Base-by-base conservation (phyloP, 2,888 invertebrate genomes). In the Onchidella celtica region DNA sequence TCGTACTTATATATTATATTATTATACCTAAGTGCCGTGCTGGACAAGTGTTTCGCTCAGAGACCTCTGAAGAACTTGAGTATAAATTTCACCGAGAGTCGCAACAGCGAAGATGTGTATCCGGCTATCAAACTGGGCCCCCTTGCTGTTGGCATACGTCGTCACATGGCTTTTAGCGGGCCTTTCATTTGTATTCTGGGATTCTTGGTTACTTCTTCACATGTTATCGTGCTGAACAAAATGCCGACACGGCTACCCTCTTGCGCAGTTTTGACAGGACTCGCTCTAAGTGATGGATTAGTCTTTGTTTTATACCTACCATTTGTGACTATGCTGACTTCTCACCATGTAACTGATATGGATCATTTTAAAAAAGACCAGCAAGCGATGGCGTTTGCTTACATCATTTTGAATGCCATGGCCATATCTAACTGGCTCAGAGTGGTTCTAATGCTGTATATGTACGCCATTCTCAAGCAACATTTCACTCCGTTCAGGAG, bases 391-490 rank as follows among this genome's bases (percentile, higher is more conserved):
- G 96, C 97, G 89, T 98, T 98, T 93, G 97, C 97, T 40, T 96
- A 97, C 89, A 97, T 97, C 92, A 96, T 97, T 57, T 97, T 98
- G 93, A 95, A 96, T 73, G 95, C 96, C 84, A 97, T 97, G 93
- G 98, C 98, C 2, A 97, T 98, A 86, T 97, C 98, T 3, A 98
- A 98, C 87, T 98, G 97, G 96, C 94, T 99, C 87, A 98, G 98
- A 0, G 96, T 99, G 0, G 97, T 97, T 0, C 93, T 99, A 83
- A 98, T 98, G 0, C 96, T 98, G 2, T 99, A 98, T 97, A 95
- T 98, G 14, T 98, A 97, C 92, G 75, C 82, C 63, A 47, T 79
- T 34, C 73, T 84, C 61, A 73, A 79, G 9, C 90, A 89, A 92
- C 97, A 97, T 0, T 96, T 97, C 86, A 95, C 95, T 87, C 97